These are phyloP conservation scores for Spilosoma lubricipeda DNA, from an alignment of 2,888 invertebrate genomes.

Conservation along the genomic window DNA sequence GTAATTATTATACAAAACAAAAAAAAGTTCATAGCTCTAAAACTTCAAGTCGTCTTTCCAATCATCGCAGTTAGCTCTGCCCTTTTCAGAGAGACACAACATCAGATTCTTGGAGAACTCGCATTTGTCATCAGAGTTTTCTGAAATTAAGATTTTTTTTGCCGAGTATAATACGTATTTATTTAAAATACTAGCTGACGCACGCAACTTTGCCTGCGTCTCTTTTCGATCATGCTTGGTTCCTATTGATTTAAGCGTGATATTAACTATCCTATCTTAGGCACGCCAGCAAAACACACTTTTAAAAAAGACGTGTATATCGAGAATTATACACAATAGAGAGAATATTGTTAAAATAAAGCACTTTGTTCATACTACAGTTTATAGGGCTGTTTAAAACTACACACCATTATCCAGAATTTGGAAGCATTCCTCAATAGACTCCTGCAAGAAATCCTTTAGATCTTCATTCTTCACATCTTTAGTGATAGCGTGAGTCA, in stretches of 20 bases:
- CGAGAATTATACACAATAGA: too few species aligned
- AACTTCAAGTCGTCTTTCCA: slow-evolving; percentile 86
- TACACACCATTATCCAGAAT: slow-evolving; percentile 82
- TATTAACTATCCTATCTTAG: too few species aligned
- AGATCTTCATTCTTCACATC: slow-evolving; percentile 88
- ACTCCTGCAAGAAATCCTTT: slow-evolving; percentile 89
- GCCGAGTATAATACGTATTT: too few species aligned
- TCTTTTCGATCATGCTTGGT: too few species aligned
- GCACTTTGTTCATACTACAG: too few species aligned
- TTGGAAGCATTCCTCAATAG: slow-evolving; percentile 90
- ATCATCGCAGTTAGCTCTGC: slow-evolving; percentile 91
- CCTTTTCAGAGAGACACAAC: slow-evolving; percentile 90
- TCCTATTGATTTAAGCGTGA: too few species aligned
- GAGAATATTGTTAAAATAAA: too few species aligned
- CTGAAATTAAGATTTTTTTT: slow-evolving; percentile 62
- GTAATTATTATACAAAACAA: neutral
- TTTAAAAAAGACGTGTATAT: too few species aligned
- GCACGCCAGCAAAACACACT: too few species aligned
- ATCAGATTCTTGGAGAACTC: slow-evolving; percentile 88
- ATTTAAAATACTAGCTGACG: too few species aligned
- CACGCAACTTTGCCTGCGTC: too few species aligned
- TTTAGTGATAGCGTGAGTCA: slow-evolving; percentile 87
- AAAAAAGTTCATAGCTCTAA: slow-evolving; percentile 29
- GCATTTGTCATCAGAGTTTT: slow-evolving; percentile 87
- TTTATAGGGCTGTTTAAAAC: neutral